These are phyloP conservation scores for Athene cunicularia DNA, from an alignment of 2,113 vertebrate genomes.

Conservation along the genomic window DNA sequence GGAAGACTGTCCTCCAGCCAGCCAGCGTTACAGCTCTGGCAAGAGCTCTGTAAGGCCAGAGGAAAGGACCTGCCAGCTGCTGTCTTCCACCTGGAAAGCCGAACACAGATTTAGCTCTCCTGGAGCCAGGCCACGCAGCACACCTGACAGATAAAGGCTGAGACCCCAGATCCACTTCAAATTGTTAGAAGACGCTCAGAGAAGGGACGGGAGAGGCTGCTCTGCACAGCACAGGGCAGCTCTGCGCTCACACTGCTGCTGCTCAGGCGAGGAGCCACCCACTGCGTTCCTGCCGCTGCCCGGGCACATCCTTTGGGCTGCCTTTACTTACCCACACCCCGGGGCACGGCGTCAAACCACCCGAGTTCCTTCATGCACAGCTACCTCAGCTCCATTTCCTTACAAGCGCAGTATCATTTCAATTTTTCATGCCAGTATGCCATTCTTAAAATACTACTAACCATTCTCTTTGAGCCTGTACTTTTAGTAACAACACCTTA, in stretches of 20 bases:
- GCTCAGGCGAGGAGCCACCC: not conserved
- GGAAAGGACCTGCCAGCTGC: not conserved
- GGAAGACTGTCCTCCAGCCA: not conserved
- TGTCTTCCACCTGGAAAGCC: not conserved
- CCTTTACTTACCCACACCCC: not conserved
- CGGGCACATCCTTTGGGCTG: rapidly evolving
- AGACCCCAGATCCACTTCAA: not conserved
- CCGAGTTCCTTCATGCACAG: not conserved
- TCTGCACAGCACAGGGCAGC: not conserved
- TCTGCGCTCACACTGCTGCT: not conserved
- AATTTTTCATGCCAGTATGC: not conserved
- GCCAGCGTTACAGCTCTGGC: not conserved
- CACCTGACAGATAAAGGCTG: not conserved
- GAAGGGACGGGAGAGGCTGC: not conserved
- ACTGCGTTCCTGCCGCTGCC: rapidly evolving
- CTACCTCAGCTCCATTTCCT: not conserved
- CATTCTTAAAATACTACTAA: not conserved
- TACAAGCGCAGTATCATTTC: not conserved
- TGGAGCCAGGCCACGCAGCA: not conserved
- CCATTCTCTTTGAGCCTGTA: not conserved
- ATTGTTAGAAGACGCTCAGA: not conserved
- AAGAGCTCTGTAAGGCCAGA: not conserved
- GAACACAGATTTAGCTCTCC: not conserved
- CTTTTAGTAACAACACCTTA: not conserved
- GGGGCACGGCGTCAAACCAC: not conserved